phyloP scores from a whole-genome alignment of 2,797 vertebrate genomes.

The Tenualosa thibaudeaui region DNA sequence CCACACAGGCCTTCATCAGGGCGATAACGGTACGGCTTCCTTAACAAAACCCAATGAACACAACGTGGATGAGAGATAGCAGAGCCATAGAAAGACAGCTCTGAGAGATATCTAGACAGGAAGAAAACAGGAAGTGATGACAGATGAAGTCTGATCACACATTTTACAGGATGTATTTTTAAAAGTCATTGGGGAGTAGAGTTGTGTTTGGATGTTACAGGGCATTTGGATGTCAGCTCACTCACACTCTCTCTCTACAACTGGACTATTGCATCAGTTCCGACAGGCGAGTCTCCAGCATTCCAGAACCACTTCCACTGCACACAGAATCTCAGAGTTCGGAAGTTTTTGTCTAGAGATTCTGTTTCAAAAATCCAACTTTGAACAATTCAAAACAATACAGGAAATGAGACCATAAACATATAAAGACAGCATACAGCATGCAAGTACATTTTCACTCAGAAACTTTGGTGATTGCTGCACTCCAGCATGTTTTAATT shows the following conservation, averaged over 20 bases:
- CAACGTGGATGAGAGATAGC: no score
- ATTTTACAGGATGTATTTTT: no score
- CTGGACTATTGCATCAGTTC: background rate
- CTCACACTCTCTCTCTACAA: background rate
- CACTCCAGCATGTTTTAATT: conserved; percentile 68
- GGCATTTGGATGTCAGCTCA: background rate
- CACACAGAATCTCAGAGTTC: background rate
- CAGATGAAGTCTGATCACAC: no score
- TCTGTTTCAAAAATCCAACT: background rate
- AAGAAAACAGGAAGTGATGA: no score
- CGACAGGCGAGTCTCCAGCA: background rate
- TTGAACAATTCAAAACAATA: background rate
- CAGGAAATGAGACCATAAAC: background rate
- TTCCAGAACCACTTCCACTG: background rate
- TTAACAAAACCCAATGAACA: no score
- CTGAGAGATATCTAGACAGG: no score
- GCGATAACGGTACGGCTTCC: no score
- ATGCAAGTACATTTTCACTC: background rate
- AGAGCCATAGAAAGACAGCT: no score
- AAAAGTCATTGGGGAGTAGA: no score
- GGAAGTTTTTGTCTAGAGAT: background rate
- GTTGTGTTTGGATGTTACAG: no score
- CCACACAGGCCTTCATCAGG: no score
- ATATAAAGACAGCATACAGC: background rate
- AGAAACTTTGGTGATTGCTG: background rate